phyloP scores from a whole-genome alignment of 2,888 invertebrate species.

The Oligia latruncula region DNA sequence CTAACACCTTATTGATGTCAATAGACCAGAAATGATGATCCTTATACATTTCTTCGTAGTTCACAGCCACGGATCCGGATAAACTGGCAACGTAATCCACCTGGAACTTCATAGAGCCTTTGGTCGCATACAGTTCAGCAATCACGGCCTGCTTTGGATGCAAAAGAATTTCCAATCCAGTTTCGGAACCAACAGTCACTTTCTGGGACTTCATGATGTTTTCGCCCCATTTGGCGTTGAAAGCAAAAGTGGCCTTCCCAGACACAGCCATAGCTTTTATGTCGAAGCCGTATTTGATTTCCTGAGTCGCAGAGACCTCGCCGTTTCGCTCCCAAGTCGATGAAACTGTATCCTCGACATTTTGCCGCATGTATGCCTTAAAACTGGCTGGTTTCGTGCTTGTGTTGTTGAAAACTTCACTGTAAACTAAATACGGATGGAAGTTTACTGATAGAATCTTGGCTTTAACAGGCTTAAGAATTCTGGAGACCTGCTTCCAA shows the following conservation, averaged over 20 bases:
- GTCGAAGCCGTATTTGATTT: constrained; percentile 49
- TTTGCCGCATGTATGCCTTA: constrained; percentile 14
- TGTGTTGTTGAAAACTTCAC: constrained; percentile 50
- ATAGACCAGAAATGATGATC: constrained; percentile 75
- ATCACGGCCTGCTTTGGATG: constrained; percentile 67
- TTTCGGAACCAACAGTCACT: constrained; percentile 48
- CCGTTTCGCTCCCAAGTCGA: constrained; percentile 46
- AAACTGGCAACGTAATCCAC: constrained; percentile 71
- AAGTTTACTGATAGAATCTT: constrained; percentile 27
- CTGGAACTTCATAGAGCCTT: constrained; percentile 65
- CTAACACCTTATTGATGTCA: constrained; percentile 66
- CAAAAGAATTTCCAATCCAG: constrained; percentile 56
- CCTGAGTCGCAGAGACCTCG: constrained; percentile 2
- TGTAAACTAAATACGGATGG: constrained; percentile 22
- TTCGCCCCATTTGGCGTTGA: constrained; percentile 52
- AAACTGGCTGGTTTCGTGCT: constrained; percentile 9
- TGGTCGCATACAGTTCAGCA: constrained; percentile 67
- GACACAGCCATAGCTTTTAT: constrained; percentile 45
- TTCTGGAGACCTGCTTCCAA: constrained; percentile 73
- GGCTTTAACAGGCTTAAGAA: constrained; percentile 65
- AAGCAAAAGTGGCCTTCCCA: constrained; percentile 40
- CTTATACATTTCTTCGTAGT: constrained; percentile 65
- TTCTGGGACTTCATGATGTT: constrained; percentile 27
- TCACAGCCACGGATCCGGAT: constrained; percentile 67
- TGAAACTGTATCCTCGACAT: constrained; percentile 50